Percentiles rank a stretch among this genome's conserved stretches.
Evolutionary conservation across 1,140 invertebrate species (phyloP).

Genomic region (Drosophila murphyi): DNA sequence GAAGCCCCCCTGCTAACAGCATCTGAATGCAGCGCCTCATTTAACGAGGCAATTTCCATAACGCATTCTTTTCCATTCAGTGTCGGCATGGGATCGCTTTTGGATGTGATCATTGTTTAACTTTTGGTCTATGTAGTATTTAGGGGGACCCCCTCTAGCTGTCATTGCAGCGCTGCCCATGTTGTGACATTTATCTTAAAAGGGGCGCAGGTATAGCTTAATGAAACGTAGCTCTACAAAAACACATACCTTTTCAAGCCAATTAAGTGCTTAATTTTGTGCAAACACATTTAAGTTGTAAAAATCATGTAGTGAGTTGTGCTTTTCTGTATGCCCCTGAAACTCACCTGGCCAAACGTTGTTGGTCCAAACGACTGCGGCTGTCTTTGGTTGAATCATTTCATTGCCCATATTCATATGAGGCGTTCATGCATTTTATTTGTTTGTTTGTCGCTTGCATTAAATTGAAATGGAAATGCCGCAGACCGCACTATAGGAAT

Average conservation of each 20-base stretch:
- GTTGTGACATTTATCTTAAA: neutral
- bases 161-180: neutral
- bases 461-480: slow-evolving; percentile 81
- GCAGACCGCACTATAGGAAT: slow-evolving; percentile 62
- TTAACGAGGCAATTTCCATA: neutral
- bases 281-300: too few relatives aligned
- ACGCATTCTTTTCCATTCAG: neutral
- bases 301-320: neutral
- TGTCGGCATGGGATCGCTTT: slow-evolving; percentile 21
- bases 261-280: too few relatives aligned
- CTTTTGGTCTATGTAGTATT: neutral
- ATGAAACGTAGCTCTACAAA: neutral
- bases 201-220: neutral
- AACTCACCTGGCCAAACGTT: neutral
- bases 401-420: slow-evolving; percentile 43
- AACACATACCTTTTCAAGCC: too few relatives aligned
- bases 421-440: slow-evolving; percentile 64
- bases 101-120: neutral
- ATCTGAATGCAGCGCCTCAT: slow-evolving; percentile 10
- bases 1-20: neutral
- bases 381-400: slow-evolving; percentile 4
- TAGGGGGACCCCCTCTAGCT: neutral
- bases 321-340: neutral
- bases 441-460: slow-evolving; percentile 70
- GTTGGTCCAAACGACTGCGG: neutral